Evolutionary conservation across 2,113 vertebrate species (phyloP).

Genomic region (Zapus hudsonius): DNA sequence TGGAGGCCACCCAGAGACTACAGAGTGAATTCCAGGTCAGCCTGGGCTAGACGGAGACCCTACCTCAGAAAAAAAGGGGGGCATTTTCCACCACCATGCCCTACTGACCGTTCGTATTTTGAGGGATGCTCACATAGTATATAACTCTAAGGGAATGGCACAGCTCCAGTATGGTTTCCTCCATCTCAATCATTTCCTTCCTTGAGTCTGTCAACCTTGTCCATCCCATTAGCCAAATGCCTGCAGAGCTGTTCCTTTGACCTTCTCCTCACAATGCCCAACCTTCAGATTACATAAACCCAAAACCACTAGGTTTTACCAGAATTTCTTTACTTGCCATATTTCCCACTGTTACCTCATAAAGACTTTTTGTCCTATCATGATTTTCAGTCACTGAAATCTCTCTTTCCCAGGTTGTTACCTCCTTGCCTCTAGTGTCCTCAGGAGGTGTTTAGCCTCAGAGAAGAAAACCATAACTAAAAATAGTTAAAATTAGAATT

Average conservation of each 20-base stretch:
- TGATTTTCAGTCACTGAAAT: neutral
- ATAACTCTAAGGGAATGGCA: neutral
- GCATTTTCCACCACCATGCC: no score
- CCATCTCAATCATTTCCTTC: neutral
- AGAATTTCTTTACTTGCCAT: neutral
- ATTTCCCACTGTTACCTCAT: neutral
- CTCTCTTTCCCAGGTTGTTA: neutral
- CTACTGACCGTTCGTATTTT: no score
- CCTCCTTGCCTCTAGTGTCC: neutral
- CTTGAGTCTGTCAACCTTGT: neutral
- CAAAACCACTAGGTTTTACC: conserved; percentile 1
- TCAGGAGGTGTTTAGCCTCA: neutral
- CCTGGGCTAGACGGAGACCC: no score
- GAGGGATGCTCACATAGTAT: neutral
- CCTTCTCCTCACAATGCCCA: neutral
- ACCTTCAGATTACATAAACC: neutral
- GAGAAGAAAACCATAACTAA: neutral
- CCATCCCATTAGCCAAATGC: neutral
- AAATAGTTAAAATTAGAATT: neutral
- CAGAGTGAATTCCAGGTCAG: no score
- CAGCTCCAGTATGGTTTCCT: neutral
- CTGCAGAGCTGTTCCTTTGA: neutral
- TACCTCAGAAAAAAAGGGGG: no score
- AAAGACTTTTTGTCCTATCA: neutral
- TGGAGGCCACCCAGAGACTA: no score